A percentile compares a stretch with the other conserved stretches of the same genome.
Conservation (phyloP, 2,797 vertebrate species). For the Acipenser transmontanus region DNA sequence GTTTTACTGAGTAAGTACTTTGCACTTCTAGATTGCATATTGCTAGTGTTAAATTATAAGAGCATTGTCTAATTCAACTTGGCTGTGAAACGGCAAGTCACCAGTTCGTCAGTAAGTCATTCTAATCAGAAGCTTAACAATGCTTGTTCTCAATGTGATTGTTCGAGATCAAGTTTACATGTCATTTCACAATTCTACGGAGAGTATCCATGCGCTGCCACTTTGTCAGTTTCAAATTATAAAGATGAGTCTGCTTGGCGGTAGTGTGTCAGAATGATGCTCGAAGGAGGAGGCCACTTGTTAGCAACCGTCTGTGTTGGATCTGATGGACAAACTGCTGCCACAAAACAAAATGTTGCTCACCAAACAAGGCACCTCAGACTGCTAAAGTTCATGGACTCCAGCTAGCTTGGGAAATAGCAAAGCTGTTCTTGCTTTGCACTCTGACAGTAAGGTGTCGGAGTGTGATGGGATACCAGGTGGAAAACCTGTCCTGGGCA, state of each 20-base stretch:
- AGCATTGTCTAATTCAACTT: too few relatives aligned
- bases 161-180: too few relatives aligned
- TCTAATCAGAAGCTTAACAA: too few relatives aligned
- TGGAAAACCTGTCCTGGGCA: slow-evolving; percentile 13
- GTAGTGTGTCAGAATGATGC: slow-evolving; percentile 27
- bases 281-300: slow-evolving; percentile 33
- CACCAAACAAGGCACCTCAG: too few relatives aligned
- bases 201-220: slow-evolving; percentile 21
- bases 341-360: background rate
- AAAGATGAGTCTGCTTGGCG: slow-evolving; percentile 35
- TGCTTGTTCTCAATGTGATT: too few relatives aligned
- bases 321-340: slow-evolving; percentile 24
- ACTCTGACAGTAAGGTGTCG: background rate
- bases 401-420: background rate
- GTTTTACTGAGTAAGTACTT: too few relatives aligned
- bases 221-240: slow-evolving; percentile 30
- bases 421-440: background rate
- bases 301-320: slow-evolving; percentile 42
- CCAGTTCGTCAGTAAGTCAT: too few relatives aligned
- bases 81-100: too few relatives aligned
- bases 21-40: too few relatives aligned
- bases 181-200: background rate
- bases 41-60: too few relatives aligned
- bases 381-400: background rate
- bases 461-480: background rate